Evolutionary conservation across 2,888 invertebrate species (phyloP).

Genomic region (Cyaniris semiargus): DNA sequence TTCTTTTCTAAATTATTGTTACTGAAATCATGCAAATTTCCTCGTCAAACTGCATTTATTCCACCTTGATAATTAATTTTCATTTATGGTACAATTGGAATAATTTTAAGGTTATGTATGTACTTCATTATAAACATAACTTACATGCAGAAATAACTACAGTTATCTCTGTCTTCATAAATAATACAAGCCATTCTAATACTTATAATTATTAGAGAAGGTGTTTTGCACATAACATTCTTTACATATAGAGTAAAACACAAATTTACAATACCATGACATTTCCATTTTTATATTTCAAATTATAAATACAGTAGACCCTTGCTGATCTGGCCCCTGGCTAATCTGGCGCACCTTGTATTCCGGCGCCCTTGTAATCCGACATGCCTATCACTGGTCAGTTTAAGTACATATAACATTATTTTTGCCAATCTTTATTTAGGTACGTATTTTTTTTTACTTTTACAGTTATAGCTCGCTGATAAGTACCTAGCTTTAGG

Average conservation of each 20-base stretch:
- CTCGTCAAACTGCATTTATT: neutral
- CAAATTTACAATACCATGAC: neutral
- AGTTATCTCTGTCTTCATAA: neutral
- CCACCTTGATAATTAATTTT: neutral
- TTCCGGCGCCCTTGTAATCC: too few relatives aligned
- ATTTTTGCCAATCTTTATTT: too few relatives aligned
- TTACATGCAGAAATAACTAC: neutral
- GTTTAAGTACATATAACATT: too few relatives aligned
- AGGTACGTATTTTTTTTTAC: too few relatives aligned
- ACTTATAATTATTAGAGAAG: neutral
- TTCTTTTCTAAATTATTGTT: neutral
- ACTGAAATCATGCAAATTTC: neutral
- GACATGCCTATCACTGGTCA: too few relatives aligned
- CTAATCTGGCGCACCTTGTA: too few relatives aligned
- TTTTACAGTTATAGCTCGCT: too few relatives aligned
- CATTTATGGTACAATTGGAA: neutral
- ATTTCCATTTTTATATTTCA: neutral
- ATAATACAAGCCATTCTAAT: neutral
- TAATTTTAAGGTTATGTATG: constrained; percentile 26
- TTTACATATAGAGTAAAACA: neutral
- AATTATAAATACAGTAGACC: neutral
- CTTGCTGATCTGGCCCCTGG: too few relatives aligned
- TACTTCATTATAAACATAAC: neutral
- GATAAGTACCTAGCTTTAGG: too few relatives aligned
- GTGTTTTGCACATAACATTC: neutral